Percentiles rank a stretch among this genome's conserved stretches.
Evolutionary conservation across 2,888 invertebrate species (phyloP).

Genomic region (Archips crataeganus): DNA sequence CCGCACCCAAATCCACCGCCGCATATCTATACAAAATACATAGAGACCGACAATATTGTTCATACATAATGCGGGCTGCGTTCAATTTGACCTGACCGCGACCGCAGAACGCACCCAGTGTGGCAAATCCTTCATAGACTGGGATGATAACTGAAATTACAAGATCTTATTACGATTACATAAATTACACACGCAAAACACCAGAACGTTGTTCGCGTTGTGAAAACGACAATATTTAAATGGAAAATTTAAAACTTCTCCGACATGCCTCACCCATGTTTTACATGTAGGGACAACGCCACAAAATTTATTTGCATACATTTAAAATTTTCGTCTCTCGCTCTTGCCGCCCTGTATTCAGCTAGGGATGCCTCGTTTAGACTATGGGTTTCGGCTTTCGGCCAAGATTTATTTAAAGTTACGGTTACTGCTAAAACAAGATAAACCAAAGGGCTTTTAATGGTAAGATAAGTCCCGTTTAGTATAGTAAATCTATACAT

Average conservation of each 20-base stretch:
- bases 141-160: too few relatives aligned
- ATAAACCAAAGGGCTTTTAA: too few relatives aligned
- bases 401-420: neutral
- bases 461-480: too few relatives aligned
- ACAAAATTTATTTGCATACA: conserved; percentile 37
- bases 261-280: conserved; percentile 13
- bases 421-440: neutral
- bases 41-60: too few relatives aligned
- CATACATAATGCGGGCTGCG: too few relatives aligned
- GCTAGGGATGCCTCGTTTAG: conserved; percentile 9
- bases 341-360: neutral
- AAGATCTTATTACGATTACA: neutral
- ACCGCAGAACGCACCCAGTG: too few relatives aligned
- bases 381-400: conserved; percentile 1
- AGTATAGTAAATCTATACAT: too few relatives aligned
- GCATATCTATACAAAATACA: too few relatives aligned
- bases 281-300: conserved; percentile 34
- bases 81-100: too few relatives aligned
- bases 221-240: conserved; percentile 22
- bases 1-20: too few relatives aligned
- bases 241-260: conserved; percentile 23
- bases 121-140: too few relatives aligned
- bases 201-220: neutral
- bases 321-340: conserved; percentile 30
- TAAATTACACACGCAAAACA: neutral